Evolutionary conservation across 1,140 invertebrate species (phyloP).

Genomic region (Pseudomyrmex gracilis): DNA sequence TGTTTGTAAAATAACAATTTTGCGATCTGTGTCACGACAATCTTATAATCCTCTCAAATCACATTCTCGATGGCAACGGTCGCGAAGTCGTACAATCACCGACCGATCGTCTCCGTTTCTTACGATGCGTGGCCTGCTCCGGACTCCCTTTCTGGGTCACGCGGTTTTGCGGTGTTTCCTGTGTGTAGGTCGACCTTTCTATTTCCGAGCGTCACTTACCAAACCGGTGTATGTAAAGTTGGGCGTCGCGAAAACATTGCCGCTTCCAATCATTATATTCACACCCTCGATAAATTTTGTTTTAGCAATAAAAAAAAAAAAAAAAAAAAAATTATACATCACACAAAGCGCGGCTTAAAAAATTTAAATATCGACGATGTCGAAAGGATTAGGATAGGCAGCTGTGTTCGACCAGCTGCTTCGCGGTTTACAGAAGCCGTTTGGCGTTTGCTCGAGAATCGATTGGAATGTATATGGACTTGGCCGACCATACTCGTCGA

Average conservation of each 20-base stretch:
- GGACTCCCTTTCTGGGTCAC: conserved; percentile 71
- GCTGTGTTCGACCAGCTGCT: conserved; percentile 19
- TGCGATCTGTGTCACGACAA: conserved; percentile 7
- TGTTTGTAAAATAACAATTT: conserved; percentile 1
- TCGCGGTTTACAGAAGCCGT: conserved; percentile 1
- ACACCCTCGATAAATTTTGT: background rate
- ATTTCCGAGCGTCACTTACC: conserved; percentile 60
- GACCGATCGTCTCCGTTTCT: conserved; percentile 56
- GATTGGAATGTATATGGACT: background rate
- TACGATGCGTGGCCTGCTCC: conserved; percentile 46
- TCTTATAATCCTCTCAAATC: conserved; percentile 19
- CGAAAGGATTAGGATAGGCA: conserved; percentile 17
- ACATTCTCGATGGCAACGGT: background rate
- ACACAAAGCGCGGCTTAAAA: background rate
- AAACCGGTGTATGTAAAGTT: background rate
- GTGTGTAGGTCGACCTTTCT: conserved; percentile 61
- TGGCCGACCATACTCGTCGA: background rate
- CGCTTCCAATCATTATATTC: too few relatives aligned
- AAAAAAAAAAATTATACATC: too few relatives aligned
- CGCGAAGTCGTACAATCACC: conserved; percentile 67
- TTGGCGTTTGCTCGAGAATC: background rate
- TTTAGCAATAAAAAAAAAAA: background rate
- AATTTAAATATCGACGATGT: background rate
- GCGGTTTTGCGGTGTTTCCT: conserved; percentile 52
- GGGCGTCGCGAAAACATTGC: too few relatives aligned